Evolutionary conservation across 2,113 vertebrate species (phyloP), one percentile per base, ranked within the genome.

Genomic region (Prietella phreatophila): DNA sequence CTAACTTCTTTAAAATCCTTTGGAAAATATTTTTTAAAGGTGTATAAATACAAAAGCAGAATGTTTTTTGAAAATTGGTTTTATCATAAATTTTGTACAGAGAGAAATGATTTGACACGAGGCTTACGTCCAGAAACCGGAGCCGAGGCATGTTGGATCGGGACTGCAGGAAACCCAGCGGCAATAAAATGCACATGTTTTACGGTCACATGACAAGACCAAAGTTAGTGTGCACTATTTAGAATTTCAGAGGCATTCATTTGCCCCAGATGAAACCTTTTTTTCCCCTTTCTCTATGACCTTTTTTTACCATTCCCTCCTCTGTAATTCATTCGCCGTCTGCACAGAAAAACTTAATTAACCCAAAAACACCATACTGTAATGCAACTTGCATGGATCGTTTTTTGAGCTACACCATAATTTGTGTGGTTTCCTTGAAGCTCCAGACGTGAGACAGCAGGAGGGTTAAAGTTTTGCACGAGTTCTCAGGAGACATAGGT

Each of bases 401-500:
- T 60, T 58, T 30, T 83, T 42, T 83, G 47, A 76, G 86, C 60
- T 82, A 80, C 42, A 85, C 47, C 42, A 78, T 22, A 39, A 84
- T 86, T 80, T 11, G 1, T 30, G 39, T 83, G n/a, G 69, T 83
- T 85, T 87, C 50, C 39, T 82, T 75, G 69, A 78, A 69, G 67
- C 83, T 25, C n/a, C 5, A 82, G 55, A 36, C 19, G 0, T 82
- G 17, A 82, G 1, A 22, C 79, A 60, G 55, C 79, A 36, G 17
- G 55, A 22, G 20, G 10, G 9, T 39, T 60, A 82, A 39, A 60
- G 33, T 33, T 87, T 56, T 55, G 20, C n/a, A 15, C 3, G 5
- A 60, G 63, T 55, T 76, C 81, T 89, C 84, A 95, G 5, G 95
- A 96, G 42, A 85, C 84, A 87, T 89, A 96, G 0, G 95, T 95